Conservation (phyloP, 2,113 vertebrate species). For the Phoxinus phoxinus region DNA sequence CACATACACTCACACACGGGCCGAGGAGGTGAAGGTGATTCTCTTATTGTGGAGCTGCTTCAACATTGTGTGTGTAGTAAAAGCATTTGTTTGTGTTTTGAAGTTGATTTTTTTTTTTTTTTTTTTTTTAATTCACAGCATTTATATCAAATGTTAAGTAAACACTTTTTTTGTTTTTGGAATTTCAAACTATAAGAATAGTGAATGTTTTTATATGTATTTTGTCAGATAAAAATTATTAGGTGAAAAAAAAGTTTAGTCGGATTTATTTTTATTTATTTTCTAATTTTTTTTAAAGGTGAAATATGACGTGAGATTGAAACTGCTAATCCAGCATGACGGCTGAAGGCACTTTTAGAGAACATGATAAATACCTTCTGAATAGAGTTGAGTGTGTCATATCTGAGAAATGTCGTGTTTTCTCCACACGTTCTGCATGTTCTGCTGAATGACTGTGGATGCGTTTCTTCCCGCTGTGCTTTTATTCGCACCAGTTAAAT, state of each 20-base stretch:
- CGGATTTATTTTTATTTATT: too few species aligned
- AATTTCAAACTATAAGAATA: background rate
- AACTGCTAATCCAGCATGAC: background rate
- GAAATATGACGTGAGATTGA: background rate
- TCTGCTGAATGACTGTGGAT: slow-evolving; percentile 28
- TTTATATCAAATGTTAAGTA: background rate
- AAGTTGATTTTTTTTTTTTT: background rate
- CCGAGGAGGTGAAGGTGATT: too few species aligned
- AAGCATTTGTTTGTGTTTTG: background rate
- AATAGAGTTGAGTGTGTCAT: background rate
- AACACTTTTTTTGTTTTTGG: background rate
- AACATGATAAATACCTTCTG: background rate
- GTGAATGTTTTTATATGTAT: background rate
- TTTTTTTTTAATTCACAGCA: background rate
- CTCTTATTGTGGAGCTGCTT: too few species aligned
- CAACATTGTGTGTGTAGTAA: background rate
- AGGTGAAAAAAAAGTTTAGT: background rate
- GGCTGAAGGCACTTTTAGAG: background rate
- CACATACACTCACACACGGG: too few species aligned
- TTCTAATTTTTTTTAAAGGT: background rate
- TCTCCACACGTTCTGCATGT: background rate
- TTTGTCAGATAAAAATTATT: background rate
- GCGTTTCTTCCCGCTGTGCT: slow-evolving; percentile 36
- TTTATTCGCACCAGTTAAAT: slow-evolving; percentile 37
- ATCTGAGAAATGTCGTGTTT: background rate